A percentile compares a stretch with the other conserved stretches of the same genome.
Evolutionary conservation across 1,140 invertebrate genomes (phyloP).

Genomic region (Colletes gigas): DNA sequence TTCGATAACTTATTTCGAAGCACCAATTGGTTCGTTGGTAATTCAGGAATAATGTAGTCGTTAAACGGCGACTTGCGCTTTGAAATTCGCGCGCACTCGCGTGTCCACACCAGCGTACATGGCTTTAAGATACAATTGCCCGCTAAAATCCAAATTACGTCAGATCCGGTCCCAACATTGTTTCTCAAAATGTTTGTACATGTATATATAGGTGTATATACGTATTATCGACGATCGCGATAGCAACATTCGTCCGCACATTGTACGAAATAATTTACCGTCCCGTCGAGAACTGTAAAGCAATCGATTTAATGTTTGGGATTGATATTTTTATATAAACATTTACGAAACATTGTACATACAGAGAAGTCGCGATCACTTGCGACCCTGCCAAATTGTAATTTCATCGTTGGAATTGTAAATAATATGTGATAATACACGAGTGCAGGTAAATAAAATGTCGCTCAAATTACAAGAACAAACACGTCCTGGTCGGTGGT

Average conservation of each 20-base stretch:
- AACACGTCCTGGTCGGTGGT: too few species aligned
- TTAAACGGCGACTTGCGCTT: not conserved
- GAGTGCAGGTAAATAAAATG: constrained; percentile 63
- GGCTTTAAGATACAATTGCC: not conserved
- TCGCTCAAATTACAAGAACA: not conserved
- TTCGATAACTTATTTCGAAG: constrained; percentile 7
- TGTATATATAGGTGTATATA: not conserved
- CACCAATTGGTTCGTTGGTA: not conserved
- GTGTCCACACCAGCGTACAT: not conserved
- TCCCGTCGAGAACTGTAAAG: not conserved
- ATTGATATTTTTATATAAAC: constrained; percentile 67
- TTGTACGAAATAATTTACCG: not conserved
- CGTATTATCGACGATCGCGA: constrained; percentile 1
- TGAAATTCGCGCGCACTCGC: not conserved
- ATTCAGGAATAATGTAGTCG: not conserved
- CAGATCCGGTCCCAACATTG: not conserved
- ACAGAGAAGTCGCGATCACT: constrained; percentile 34
- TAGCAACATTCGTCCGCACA: too few species aligned
- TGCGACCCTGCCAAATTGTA: constrained; percentile 56
- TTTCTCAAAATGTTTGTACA: not conserved
- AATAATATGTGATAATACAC: constrained; percentile 63
- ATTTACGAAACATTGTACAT: constrained; percentile 58
- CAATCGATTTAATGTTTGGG: constrained; percentile 38
- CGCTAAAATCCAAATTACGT: not conserved
- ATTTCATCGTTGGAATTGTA: constrained; percentile 66